Base-by-base conservation (phyloP, 2,888 invertebrate genomes). In the Rutpela maculata region DNA sequence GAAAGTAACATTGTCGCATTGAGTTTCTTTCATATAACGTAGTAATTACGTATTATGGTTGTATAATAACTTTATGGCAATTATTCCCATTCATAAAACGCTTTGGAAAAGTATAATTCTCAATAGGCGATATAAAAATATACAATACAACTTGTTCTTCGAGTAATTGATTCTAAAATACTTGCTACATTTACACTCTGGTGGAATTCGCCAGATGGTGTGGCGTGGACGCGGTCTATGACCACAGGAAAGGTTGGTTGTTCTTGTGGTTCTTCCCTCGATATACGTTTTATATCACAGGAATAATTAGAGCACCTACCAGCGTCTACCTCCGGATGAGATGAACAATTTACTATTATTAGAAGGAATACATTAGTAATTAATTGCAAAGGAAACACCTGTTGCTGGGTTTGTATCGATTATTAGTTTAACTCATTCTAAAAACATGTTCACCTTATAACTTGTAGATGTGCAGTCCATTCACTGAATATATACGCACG, bases 61-160 rank as follows among this genome's bases (percentile, higher is more conserved):
- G 71, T 35, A n/a, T 57, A 56, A 73, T 60, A 60, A 59, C 50
- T 70, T 43, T 38, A 19, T 57, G 59, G 65, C 57, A 70, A 70
- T 65, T 70, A 59, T 55, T 62, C 62, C 62, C 72, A 76, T 76
- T 76, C 67, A 76, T 76, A 68, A 76, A 76, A 60, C 60, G 18
- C 56, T 38, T 35, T 56, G 31, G 26, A 38, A 43, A 68, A 55
- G 15, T 18, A 68, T 76, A 72, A 75, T 70, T 70, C 65, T 60
- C 59, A 66, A 76, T 71, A 66, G 76, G 12, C 55, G 55, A 60
- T 59, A 55, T 50, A 72, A 60, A 76, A 76, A 72, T 71, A 22
- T 55, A 62, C 60, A 18, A 19, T 35, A 38, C 19, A 66, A 59
- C 67, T 59, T 31, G 43, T 43, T 43, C 43, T 43, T 15, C 1